These are phyloP conservation scores for Chaetorhynchus papuensis DNA, from an alignment of 2,113 vertebrate species.

Conservation along the genomic window DNA sequence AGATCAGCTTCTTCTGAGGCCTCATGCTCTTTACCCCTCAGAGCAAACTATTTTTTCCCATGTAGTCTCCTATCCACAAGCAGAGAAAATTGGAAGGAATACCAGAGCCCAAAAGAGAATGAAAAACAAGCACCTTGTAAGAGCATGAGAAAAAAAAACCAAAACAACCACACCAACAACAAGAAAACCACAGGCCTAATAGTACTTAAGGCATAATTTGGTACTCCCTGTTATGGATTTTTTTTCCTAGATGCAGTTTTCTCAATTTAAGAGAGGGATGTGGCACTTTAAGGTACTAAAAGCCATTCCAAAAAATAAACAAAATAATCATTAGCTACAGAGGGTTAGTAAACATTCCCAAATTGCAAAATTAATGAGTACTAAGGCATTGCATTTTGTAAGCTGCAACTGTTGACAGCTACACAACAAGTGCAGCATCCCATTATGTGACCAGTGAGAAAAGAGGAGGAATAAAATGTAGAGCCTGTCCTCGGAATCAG, in stretches of 20 bases:
- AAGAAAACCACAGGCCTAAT: not conserved
- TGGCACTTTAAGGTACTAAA: not conserved
- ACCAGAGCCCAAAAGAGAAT: not conserved
- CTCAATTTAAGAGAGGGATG: not conserved
- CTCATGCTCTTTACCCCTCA: not conserved
- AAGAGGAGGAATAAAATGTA: not conserved
- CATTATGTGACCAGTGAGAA: constrained; percentile 30
- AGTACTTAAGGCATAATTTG: not conserved
- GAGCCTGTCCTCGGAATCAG: not conserved
- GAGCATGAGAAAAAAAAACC: not conserved
- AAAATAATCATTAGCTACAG: constrained; percentile 17
- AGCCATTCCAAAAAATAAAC: not conserved
- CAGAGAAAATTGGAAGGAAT: not conserved
- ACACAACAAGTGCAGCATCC: not conserved
- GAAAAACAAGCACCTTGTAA: not conserved
- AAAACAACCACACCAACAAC: not conserved
- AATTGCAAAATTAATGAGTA: constrained; percentile 44
- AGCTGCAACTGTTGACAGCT: not conserved
- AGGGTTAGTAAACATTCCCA: constrained; percentile 37
- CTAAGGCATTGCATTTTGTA: not conserved
- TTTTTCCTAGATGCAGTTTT: not conserved
- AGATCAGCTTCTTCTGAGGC: not conserved
- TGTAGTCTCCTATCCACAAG: not conserved
- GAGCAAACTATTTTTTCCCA: not conserved
- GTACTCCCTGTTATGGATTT: not conserved